Evolutionary conservation across 2,113 vertebrate genomes (phyloP), one percentile per base, ranked within the genome.

Genomic region (Plotosus lineatus): DNA sequence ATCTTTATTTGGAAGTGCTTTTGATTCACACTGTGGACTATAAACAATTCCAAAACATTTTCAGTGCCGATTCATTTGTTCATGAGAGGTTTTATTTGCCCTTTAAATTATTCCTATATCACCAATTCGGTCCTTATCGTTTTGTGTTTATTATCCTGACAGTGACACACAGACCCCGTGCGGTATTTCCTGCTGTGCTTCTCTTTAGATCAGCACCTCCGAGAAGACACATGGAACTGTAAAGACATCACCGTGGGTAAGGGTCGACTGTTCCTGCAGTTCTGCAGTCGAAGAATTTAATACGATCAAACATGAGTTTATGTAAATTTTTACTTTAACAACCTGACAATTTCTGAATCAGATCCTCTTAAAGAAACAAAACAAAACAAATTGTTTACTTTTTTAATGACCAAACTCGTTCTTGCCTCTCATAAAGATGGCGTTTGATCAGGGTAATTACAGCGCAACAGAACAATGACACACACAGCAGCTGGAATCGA

Each of bases 381-480:
- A 15, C 6, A 14, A 12, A 14, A 3, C 40, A 51, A 51, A 6
- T 4, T 38, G 55, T n/a, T 4, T 68, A 8, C n/a, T 63, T 19
- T 36, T 33, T n/a, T 28, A 9, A 6, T n/a, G 75, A 53, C 1
- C 33, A 28, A 26, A 40, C 44, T 8, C 46, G 28, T 23, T 21
- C 36, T 38, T 7, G 19, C n/a, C 17, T 17, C 42, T 77, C 40
- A 38, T 61, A 12, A 50, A 44, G 46, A n/a, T 6, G 44, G n/a
- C n/a, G 75, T 36, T 33, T 50, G 26, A 77, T 26, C 56, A 21
- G 3, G 1, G 2, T 15, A 72, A 72, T 72, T 17, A 50, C 65
- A 68, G 38, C 68, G 46, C 42, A 56, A 61, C 83, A 81, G 38
- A 83, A 75, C 78, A 65, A 31, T 73, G 73, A 85, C 81, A 77